Percentiles rank a stretch among this genome's conserved stretches.
Conservation (phyloP, 2,797 vertebrate genomes). For the Thamnophis elegans region DNA sequence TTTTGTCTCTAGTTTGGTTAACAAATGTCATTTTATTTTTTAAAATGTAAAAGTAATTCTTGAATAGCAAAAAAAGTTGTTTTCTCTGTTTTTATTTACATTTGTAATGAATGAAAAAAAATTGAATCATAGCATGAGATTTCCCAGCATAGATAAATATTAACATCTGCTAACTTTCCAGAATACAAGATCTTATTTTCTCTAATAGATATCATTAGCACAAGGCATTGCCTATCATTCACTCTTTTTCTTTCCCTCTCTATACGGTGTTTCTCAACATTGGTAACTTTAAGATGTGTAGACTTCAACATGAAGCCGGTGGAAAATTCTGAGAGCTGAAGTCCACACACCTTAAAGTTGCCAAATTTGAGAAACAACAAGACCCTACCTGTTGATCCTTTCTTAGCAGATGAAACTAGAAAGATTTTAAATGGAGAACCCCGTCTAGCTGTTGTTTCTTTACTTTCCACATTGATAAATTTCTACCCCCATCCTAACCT, state of each 20-base stretch:
- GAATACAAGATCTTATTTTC: background rate
- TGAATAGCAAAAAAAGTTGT: background rate
- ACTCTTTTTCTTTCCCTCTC: background rate
- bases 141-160: background rate
- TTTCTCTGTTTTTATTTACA: background rate
- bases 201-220: background rate
- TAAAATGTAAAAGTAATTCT: background rate
- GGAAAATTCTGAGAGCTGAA: background rate
- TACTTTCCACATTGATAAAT: background rate
- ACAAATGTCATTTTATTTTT: background rate
- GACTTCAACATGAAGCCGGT: background rate
- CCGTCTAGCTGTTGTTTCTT: background rate
- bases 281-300: background rate
- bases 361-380: background rate
- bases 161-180: background rate
- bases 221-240: background rate
- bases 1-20: background rate
- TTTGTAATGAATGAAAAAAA: background rate
- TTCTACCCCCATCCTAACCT: background rate
- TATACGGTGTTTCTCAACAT: background rate
- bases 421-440: background rate
- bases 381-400: background rate
- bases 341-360: background rate
- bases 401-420: background rate
- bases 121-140: background rate